These are phyloP conservation scores for Xenopus laevis DNA, from an alignment of 2,113 vertebrate species.

Conservation along the genomic window DNA sequence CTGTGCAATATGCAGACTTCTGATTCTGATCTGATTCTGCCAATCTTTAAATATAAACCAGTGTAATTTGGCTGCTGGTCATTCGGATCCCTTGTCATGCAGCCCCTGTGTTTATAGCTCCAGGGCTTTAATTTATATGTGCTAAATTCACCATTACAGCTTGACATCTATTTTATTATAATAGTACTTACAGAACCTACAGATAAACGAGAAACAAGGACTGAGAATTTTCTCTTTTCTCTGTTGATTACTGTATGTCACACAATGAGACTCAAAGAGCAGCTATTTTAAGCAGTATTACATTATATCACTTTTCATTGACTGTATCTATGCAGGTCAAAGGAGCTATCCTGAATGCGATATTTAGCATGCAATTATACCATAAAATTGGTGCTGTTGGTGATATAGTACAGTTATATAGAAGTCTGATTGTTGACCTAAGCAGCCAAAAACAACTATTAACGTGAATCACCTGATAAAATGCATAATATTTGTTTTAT, in stretches of 20 bases:
- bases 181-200: too few relatives aligned
- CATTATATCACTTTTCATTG: neutral
- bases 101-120: too few relatives aligned
- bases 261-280: neutral
- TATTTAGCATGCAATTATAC: constrained; percentile 8
- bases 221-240: neutral
- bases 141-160: too few relatives aligned
- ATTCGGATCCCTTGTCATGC: too few relatives aligned
- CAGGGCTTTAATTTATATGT: too few relatives aligned
- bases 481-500: neutral
- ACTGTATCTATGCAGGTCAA: neutral
- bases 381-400: constrained; percentile 1
- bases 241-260: neutral
- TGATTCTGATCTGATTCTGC: too few relatives aligned
- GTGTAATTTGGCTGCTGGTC: too few relatives aligned
- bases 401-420: constrained; percentile 13
- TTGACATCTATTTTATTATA: too few relatives aligned
- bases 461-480: constrained; percentile 31
- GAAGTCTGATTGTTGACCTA: constrained; percentile 13
- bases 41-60: too few relatives aligned
- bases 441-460: constrained; percentile 18
- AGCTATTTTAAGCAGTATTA: neutral
- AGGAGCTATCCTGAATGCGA: neutral
- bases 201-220: too few relatives aligned
- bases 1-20: too few relatives aligned